Evolutionary conservation across 2,888 invertebrate genomes (phyloP).

Genomic region (Amaurobius ferox): DNA sequence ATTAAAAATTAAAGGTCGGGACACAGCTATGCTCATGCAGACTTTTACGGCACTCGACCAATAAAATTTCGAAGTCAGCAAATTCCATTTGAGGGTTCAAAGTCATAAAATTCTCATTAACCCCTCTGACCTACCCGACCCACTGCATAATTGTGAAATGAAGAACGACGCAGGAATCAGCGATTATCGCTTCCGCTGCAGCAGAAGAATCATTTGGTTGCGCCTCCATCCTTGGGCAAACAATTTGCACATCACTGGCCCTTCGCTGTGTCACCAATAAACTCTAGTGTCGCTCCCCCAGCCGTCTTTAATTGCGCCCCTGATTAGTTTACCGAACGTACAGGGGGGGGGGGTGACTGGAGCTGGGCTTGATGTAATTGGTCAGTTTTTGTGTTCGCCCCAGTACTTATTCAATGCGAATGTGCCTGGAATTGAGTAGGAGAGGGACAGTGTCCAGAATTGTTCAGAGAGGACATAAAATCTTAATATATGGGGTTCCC

Average conservation of each 20-base stretch:
- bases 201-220: not conserved
- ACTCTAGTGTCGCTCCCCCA: constrained; percentile 17
- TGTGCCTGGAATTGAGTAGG: constrained; percentile 49
- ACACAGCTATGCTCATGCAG: not conserved
- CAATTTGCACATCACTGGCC: constrained; percentile 53
- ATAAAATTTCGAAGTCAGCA: not conserved
- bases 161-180: constrained; percentile 10
- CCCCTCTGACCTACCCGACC: constrained; percentile 8
- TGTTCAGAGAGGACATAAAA: too few species aligned
- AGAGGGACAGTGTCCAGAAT: constrained; percentile 3
- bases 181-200: not conserved
- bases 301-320: constrained; percentile 54
- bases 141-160: not conserved
- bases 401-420: not conserved
- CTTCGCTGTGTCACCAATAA: constrained; percentile 8
- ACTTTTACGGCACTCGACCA: not conserved
- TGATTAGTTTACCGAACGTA: constrained; percentile 56
- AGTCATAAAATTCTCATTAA: constrained; percentile 18
- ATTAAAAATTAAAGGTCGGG: too few species aligned
- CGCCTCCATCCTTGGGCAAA: constrained; percentile 26
- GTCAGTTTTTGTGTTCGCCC: constrained; percentile 33
- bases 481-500: too few species aligned
- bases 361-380: constrained; percentile 32
- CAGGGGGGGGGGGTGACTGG: constrained; percentile 18
- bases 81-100: not conserved